phyloP scores from a whole-genome alignment of 1,140 invertebrate genomes.

The Calliopsis andreniformis region DNA sequence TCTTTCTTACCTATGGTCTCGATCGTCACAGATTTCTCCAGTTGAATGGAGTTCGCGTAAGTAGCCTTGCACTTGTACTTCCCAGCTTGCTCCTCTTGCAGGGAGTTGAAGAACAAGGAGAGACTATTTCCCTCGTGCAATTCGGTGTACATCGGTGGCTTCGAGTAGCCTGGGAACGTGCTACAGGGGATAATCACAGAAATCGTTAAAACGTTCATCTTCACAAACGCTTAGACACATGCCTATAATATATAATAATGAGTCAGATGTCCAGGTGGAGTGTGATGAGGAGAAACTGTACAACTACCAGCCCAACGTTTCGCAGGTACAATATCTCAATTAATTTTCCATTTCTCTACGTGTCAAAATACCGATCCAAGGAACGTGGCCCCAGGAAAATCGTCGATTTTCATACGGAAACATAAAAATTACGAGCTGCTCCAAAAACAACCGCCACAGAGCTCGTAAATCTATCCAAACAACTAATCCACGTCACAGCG shows the following conservation, averaged over 20 bases:
- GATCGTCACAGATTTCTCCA: slow-evolving; percentile 86
- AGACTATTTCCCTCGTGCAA: slow-evolving; percentile 83
- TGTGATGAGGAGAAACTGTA: neutral
- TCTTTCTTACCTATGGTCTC: slow-evolving; percentile 86
- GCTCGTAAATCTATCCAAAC: slow-evolving; percentile 8
- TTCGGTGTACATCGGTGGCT: slow-evolving; percentile 86
- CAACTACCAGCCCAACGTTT: slow-evolving; percentile 11
- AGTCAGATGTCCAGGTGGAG: neutral
- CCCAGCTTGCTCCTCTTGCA: slow-evolving; percentile 89
- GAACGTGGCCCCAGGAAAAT: too few relatives aligned
- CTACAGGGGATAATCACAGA: slow-evolving; percentile 63
- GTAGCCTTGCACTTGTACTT: slow-evolving; percentile 91
- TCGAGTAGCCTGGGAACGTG: slow-evolving; percentile 73
- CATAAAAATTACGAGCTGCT: too few relatives aligned
- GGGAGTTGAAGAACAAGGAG: slow-evolving; percentile 88
- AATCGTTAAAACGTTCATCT: neutral
- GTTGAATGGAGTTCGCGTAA: slow-evolving; percentile 86
- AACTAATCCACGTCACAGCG: slow-evolving; percentile 22
- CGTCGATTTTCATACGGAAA: too few relatives aligned
- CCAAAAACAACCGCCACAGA: too few relatives aligned
- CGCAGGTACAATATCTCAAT: neutral
- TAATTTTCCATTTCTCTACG: too few relatives aligned
- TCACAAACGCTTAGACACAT: neutral
- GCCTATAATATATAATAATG: neutral
- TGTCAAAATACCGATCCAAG: too few relatives aligned